Evolutionary conservation across 2,797 vertebrate species (phyloP).

Genomic region (Xyrichtys novacula): DNA sequence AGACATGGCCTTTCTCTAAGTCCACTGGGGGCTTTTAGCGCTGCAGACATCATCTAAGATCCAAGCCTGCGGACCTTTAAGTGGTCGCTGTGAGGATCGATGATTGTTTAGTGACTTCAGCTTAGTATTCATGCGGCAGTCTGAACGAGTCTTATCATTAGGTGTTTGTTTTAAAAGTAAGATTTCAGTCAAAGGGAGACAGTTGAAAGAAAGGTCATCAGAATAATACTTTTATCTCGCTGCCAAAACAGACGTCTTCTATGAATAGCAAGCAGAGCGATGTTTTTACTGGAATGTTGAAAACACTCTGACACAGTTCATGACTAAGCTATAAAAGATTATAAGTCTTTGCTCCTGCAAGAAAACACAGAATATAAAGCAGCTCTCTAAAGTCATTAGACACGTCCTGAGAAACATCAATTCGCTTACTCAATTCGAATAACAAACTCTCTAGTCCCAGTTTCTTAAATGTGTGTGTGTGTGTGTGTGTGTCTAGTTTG

Average conservation of each 20-base stretch:
- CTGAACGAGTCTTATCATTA: constrained; percentile 7
- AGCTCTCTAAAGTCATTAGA: neutral
- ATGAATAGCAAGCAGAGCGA: constrained; percentile 26
- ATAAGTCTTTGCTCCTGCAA: constrained; percentile 21
- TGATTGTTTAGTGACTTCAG: constrained; percentile 7
- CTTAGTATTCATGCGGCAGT: constrained; percentile 25
- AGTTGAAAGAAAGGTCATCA: constrained; percentile 21
- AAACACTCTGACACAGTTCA: constrained; percentile 40
- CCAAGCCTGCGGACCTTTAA: constrained; percentile 17
- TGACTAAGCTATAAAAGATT: constrained; percentile 45
- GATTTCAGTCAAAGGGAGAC: constrained; percentile 4
- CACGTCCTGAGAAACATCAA: neutral
- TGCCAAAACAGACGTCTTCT: constrained; percentile 39
- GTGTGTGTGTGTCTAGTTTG: neutral
- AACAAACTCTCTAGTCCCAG: neutral
- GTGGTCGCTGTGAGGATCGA: constrained; percentile 24
- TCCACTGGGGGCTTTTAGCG: constrained; percentile 26
- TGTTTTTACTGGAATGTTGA: constrained; percentile 32
- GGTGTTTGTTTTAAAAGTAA: constrained; percentile 37
- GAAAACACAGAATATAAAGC: constrained; percentile 4
- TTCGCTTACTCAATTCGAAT: neutral
- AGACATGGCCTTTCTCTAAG: constrained; percentile 48
- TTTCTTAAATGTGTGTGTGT: neutral
- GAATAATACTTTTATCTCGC: constrained; percentile 25
- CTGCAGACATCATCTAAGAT: constrained; percentile 37